A percentile compares a stretch with the other conserved stretches of the same genome.
phyloP scores from a whole-genome alignment of 2,888 invertebrate species.

The Leptinotarsa juncta region DNA sequence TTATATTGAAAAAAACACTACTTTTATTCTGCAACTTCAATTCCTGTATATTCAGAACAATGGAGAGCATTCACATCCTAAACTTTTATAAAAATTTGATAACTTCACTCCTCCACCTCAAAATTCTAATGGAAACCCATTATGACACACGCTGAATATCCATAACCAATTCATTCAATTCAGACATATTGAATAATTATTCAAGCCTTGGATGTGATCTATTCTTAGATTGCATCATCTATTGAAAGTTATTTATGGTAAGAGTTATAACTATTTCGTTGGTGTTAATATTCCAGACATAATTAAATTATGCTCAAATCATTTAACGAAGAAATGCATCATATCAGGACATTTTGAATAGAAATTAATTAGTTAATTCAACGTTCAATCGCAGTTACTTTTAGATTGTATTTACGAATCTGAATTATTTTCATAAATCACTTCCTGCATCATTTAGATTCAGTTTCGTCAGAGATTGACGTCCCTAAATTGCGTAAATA shows the following conservation, averaged over 20 bases:
- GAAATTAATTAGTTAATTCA: neutral
- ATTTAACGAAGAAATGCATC: neutral
- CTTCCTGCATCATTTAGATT: neutral
- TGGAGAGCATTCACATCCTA: no score
- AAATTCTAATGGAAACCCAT: neutral
- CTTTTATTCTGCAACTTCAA: no score
- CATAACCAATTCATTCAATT: neutral
- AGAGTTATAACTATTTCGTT: neutral
- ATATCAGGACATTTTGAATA: neutral
- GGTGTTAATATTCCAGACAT: neutral
- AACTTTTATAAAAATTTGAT: no score
- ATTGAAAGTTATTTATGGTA: neutral
- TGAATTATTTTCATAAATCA: neutral
- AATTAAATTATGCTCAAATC: neutral
- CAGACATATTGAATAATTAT: conserved; percentile 2
- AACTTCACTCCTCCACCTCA: no score
- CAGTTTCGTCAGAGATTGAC: no score
- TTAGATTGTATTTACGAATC: neutral
- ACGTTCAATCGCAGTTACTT: neutral
- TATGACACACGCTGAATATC: neutral
- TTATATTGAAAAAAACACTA: no score
- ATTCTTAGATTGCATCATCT: neutral
- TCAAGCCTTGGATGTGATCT: neutral
- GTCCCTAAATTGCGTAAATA: neutral
- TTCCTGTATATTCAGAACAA: no score